These are phyloP conservation scores for Carlito syrichta DNA, from an alignment of 2,113 vertebrate genomes.

Conservation along the genomic window DNA sequence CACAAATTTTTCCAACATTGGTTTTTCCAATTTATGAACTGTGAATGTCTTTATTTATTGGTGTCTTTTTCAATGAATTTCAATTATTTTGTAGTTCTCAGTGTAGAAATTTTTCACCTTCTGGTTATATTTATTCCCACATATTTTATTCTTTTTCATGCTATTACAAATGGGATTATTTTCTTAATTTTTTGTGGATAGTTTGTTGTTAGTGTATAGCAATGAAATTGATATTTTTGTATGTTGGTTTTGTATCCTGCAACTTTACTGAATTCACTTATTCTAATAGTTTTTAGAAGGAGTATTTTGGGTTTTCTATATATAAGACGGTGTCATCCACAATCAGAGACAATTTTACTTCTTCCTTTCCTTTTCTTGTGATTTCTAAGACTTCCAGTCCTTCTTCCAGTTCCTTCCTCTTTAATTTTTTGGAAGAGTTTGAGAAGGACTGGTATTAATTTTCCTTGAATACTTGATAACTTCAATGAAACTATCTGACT, in stretches of 20 bases:
- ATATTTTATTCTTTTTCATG: not conserved
- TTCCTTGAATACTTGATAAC: not conserved
- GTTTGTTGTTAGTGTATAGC: not conserved
- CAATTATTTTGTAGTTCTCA: not conserved
- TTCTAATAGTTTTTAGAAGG: not conserved
- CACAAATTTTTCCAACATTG: not conserved
- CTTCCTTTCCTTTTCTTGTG: not conserved
- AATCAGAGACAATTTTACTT: not conserved
- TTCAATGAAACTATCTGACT: not conserved
- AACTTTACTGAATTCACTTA: not conserved
- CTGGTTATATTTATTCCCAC: not conserved
- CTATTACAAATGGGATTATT: too few species aligned
- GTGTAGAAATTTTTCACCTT: not conserved
- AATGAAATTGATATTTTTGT: not conserved
- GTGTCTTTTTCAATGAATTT: not conserved
- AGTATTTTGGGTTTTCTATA: not conserved
- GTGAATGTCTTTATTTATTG: not conserved
- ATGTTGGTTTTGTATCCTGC: not conserved
- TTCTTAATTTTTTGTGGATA: not conserved
- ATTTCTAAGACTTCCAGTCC: not conserved
- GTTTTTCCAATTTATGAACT: not conserved
- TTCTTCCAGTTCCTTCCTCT: not conserved
- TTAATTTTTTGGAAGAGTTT: not conserved
- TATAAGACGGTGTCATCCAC: not conserved
- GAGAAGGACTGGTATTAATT: not conserved